These are phyloP conservation scores for Latrodectus geometricus DNA, from an alignment of 1,140 invertebrate genomes.

Conservation along the genomic window DNA sequence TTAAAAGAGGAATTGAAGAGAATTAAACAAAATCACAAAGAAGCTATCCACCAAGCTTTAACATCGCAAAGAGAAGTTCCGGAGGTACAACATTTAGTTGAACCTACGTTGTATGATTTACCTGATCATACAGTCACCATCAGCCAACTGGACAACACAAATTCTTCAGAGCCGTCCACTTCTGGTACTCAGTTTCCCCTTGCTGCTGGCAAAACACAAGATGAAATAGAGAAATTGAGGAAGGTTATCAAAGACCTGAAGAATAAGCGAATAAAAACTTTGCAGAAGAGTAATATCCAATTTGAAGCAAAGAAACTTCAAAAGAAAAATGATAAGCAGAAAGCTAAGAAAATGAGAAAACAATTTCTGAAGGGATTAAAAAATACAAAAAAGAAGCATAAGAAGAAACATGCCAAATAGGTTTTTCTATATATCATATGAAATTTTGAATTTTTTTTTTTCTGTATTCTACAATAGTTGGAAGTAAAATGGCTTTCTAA, in stretches of 20 bases:
- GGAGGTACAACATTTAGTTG: conserved; percentile 42
- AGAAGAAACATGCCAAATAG: conserved; percentile 34
- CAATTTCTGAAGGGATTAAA: not conserved
- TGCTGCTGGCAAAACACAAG: not conserved
- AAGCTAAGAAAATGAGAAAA: conserved; percentile 12
- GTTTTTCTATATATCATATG: no score
- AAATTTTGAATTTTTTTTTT: no score
- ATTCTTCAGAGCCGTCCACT: not conserved
- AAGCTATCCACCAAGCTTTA: not conserved
- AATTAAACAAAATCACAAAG: no score
- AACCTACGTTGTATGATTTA: conserved; percentile 35
- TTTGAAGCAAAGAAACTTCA: conserved; percentile 3
- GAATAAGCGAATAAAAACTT: conserved; percentile 10
- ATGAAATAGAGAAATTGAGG: conserved; percentile 50
- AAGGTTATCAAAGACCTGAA: conserved; percentile 42
- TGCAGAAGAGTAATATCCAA: conserved; percentile 25
- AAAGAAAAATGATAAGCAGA: conserved; percentile 25
- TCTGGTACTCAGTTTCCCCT: not conserved
- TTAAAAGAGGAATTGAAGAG: no score
- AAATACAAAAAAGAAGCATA: conserved; percentile 41
- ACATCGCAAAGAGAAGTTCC: not conserved
- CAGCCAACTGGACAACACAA: conserved; percentile 14
- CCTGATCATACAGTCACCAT: conserved; percentile 57
- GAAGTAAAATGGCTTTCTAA: no score
- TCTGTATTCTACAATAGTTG: no score